These are phyloP conservation scores for Cisticola juncidis DNA, from an alignment of 2,113 vertebrate genomes.

Conservation along the genomic window DNA sequence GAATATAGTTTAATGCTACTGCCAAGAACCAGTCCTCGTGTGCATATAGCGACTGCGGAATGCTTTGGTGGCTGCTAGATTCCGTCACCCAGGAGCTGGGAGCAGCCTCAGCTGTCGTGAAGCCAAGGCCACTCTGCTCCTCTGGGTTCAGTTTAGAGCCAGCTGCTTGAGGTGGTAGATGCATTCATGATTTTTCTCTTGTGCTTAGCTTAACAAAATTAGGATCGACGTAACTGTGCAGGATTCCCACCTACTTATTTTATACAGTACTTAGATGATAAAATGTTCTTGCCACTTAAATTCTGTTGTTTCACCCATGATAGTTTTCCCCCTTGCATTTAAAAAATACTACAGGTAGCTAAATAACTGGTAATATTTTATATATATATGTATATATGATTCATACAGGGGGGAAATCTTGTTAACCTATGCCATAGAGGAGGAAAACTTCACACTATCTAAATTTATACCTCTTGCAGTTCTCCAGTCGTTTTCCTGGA, in stretches of 20 bases:
- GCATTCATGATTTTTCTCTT: constrained; percentile 20
- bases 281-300: constrained; percentile 58
- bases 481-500: constrained; percentile 69
- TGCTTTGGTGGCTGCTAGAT: constrained; percentile 64
- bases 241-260: constrained; percentile 47
- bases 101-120: constrained; percentile 63
- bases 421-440: constrained; percentile 67
- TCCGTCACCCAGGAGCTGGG: constrained; percentile 16
- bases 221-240: constrained; percentile 36
- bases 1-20: constrained; percentile 70
- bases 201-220: constrained; percentile 42
- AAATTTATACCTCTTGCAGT: constrained; percentile 70
- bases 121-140: constrained; percentile 15
- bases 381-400: constrained; percentile 81
- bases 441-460: constrained; percentile 72
- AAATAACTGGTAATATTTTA: constrained; percentile 69
- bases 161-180: constrained; percentile 33
- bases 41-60: constrained; percentile 47
- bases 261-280: constrained; percentile 41
- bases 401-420: constrained; percentile 67
- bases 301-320: constrained; percentile 46
- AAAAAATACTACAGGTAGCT: constrained; percentile 61
- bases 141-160: background rate
- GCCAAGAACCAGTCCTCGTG: constrained; percentile 70
- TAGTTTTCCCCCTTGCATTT: constrained; percentile 65